Conservation (phyloP, 2,113 vertebrate species). For the Mastomys coucha region DNA sequence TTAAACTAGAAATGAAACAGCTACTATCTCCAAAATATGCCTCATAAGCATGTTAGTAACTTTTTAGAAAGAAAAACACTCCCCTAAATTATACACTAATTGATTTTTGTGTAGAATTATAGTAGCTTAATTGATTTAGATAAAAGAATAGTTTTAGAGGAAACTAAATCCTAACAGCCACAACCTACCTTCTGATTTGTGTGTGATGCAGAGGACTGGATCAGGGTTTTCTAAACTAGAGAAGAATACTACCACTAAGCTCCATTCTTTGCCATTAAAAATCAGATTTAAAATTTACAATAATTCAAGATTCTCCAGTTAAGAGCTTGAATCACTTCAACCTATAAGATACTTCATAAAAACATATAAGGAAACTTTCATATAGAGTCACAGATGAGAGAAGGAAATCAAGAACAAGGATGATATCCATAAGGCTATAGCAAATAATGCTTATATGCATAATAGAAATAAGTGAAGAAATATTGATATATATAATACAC, state of each 20-base stretch:
- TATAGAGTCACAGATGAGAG: not conserved
- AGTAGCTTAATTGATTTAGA: slow-evolving; percentile 25
- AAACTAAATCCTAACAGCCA: slow-evolving; percentile 22
- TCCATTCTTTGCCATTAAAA: not conserved
- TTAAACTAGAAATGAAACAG: not conserved
- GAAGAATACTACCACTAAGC: not conserved
- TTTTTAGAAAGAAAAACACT: slow-evolving; percentile 60
- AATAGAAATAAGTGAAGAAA: not conserved
- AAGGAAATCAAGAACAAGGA: not conserved
- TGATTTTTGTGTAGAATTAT: not conserved
- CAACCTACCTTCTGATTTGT: not conserved
- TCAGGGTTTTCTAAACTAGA: not conserved
- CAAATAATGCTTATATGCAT: not conserved
- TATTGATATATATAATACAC: not conserved
- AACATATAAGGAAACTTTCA: not conserved
- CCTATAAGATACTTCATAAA: not conserved
- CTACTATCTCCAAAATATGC: not conserved
- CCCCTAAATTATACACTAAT: slow-evolving; percentile 38
- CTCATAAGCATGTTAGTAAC: not conserved
- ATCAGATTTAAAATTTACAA: slow-evolving; percentile 16
- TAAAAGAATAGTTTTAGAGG: slow-evolving; percentile 16
- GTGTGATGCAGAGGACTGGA: not conserved
- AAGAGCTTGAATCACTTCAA: slow-evolving; percentile 19
- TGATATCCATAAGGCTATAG: not conserved
- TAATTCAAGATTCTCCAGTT: not conserved